A percentile compares a stretch with the other conserved stretches of the same genome.
Evolutionary conservation across 2,113 vertebrate species (phyloP).

Genomic region (Myocastor coypus): DNA sequence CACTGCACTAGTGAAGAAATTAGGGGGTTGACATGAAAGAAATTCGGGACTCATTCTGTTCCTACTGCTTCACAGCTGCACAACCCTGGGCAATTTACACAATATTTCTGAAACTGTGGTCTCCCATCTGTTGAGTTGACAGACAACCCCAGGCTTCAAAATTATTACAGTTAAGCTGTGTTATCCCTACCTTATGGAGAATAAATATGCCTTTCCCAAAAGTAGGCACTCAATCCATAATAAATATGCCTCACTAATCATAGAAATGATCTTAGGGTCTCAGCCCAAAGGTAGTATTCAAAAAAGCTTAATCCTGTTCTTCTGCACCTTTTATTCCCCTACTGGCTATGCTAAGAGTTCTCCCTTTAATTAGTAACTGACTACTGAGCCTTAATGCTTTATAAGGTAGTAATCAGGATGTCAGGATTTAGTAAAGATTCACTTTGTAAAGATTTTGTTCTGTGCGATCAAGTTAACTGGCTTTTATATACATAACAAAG

Average conservation of each 20-base stretch:
- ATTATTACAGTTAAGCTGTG: constrained; percentile 19
- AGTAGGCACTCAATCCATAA: background rate
- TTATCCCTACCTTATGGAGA: background rate
- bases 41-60: background rate
- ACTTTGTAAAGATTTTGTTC: constrained; percentile 19
- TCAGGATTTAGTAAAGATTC: no score
- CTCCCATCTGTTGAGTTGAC: background rate
- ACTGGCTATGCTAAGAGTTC: background rate
- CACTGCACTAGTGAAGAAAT: background rate
- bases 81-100: background rate
- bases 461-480: background rate
- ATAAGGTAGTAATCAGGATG: background rate
- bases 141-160: background rate
- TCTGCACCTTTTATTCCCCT: background rate
- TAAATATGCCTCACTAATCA: background rate
- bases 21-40: background rate
- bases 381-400: background rate
- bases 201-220: background rate
- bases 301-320: background rate
- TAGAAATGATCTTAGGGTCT: background rate
- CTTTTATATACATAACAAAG: background rate
- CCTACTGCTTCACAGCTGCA: background rate
- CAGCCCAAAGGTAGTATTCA: background rate
- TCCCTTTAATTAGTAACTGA: background rate
- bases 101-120: background rate